Evolutionary conservation across 2,888 invertebrate genomes (phyloP), one percentile per base, ranked within the genome.

Genomic region (Coelogynopora nodosa): DNA sequence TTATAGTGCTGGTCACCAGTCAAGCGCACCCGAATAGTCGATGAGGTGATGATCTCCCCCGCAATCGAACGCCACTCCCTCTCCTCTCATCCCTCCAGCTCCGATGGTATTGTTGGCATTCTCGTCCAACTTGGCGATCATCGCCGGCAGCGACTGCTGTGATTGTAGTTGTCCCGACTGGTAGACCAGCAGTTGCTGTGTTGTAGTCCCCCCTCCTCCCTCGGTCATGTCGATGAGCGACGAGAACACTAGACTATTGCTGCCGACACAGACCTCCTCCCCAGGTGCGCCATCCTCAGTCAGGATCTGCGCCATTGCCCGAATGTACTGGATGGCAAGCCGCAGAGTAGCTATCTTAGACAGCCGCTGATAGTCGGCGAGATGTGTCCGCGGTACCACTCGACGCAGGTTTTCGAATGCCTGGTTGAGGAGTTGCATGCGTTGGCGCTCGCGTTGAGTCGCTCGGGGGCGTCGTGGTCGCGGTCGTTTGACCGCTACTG

Each of bases 401-500:
- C 90, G 90, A 67, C 92, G 88, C 28, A 92, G 89, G 27, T 90
- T 90, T 81, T 92, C 91, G 88, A 91, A 92, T 0, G 91, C 92
- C 86, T 91, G 91, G 87, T 92, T 92, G n/a, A 92, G 88, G 89
- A 90, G 89, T 87, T 91, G 91, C 91, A 92, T 92, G 13, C 92
- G 88, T 29, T 90, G 90, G n/a, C 92, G 87, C 88, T 92, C 92
- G 27, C 91, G 85, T 84, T 90, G 90, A 0, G 91, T 91, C 0
- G 91, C 91, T 0, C 90, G 0, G 0, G 86, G 86, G n/a, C 86
- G 10, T 67, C 86, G 5, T 10, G 86, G 82, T 13, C 86, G 84
- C 27, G 49, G 31, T 84, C 84, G 30, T 49, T 84, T 84, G 31
- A 18, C 49, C 10, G 49, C 10, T 18, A 49, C 10, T 13, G 49